phyloP scores from a whole-genome alignment of 2,113 vertebrate genomes.

The Scomber japonicus region DNA sequence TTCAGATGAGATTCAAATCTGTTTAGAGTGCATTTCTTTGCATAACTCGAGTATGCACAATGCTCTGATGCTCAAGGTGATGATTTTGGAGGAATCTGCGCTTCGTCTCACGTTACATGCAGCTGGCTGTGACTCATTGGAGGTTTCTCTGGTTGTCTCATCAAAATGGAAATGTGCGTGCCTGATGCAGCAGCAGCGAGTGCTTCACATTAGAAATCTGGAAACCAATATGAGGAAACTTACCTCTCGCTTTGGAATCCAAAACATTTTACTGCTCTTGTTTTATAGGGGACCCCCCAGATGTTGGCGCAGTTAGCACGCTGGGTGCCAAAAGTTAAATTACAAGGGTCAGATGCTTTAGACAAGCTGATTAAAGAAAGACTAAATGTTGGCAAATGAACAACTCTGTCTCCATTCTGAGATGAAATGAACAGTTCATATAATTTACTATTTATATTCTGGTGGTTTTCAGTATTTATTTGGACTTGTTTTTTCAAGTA shows the following conservation, averaged over 20 bases:
- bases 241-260: neutral
- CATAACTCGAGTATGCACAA: neutral
- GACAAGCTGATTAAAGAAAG: neutral
- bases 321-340: slow-evolving; percentile 20
- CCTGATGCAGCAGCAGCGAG: slow-evolving; percentile 10
- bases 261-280: slow-evolving; percentile 21
- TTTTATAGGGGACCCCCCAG: slow-evolving; percentile 23
- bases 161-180: slow-evolving; percentile 6
- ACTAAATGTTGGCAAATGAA: slow-evolving; percentile 21
- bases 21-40: neutral
- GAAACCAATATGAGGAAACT: slow-evolving; percentile 19
- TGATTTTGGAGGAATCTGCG: neutral
- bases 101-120: neutral
- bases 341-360: neutral
- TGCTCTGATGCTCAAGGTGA: neutral
- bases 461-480: slow-evolving; percentile 29
- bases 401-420: slow-evolving; percentile 24
- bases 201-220: slow-evolving; percentile 27
- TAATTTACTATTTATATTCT: slow-evolving; percentile 29
- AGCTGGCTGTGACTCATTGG: slow-evolving; percentile 19
- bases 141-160: neutral
- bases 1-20: too few relatives aligned
- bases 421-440: slow-evolving; percentile 13
- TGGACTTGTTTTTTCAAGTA: slow-evolving; percentile 3
- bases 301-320: slow-evolving; percentile 11